Evolutionary conservation across 2,888 invertebrate genomes (phyloP).

Genomic region (Entomobrya proxima): DNA sequence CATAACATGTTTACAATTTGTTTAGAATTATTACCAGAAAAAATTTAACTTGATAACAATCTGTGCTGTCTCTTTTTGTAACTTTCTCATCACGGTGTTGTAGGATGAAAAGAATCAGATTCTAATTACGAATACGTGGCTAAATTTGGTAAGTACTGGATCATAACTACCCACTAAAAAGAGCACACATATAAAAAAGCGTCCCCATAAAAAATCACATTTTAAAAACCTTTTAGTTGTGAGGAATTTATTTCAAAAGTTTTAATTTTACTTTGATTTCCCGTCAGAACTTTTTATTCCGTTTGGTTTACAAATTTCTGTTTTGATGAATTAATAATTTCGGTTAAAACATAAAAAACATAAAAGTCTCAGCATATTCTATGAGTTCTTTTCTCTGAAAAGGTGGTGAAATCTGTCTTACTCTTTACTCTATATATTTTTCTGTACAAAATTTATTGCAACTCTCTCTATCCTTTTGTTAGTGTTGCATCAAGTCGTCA

Average conservation of each 20-base stretch:
- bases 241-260: too few relatives aligned
- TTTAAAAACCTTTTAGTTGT: too few relatives aligned
- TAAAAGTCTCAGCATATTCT: too few relatives aligned
- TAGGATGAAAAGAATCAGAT: slow-evolving; percentile 83
- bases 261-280: too few relatives aligned
- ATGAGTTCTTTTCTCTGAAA: slow-evolving; percentile 28
- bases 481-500: not conserved
- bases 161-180: not conserved
- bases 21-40: too few relatives aligned
- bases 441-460: not conserved
- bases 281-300: too few relatives aligned
- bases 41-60: slow-evolving; percentile 27
- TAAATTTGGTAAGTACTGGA: slow-evolving; percentile 80
- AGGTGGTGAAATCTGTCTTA: slow-evolving; percentile 72
- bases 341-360: too few relatives aligned
- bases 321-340: too few relatives aligned
- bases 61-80: slow-evolving; percentile 24
- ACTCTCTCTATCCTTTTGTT: not conserved
- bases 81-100: slow-evolving; percentile 74
- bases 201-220: not conserved
- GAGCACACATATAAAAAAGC: not conserved
- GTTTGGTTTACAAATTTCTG: too few relatives aligned
- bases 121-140: slow-evolving; percentile 82
- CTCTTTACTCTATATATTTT: too few relatives aligned
- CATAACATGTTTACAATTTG: not conserved